Conservation (phyloP, 2,113 vertebrate species). For the Sylvilagus bachmani region DNA sequence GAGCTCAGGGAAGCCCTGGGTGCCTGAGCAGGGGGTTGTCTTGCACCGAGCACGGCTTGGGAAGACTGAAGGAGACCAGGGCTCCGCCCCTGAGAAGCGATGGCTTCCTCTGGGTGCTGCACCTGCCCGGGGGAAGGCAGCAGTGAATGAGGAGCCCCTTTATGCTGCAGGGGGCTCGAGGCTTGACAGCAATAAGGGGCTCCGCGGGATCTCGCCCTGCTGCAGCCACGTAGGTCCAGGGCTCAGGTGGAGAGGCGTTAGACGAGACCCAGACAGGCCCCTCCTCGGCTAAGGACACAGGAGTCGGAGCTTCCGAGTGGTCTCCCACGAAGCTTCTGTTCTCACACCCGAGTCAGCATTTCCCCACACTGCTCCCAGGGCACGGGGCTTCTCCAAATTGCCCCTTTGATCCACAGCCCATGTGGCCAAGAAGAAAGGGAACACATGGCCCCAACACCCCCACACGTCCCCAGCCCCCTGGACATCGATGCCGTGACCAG, state of each 20-base stretch:
- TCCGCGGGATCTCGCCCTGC: not conserved
- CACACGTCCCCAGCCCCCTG: not conserved
- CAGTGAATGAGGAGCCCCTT: not conserved
- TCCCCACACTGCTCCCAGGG: not conserved
- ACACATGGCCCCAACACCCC: fast-evolving
- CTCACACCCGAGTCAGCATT: too few relatives aligned
- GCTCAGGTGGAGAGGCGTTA: not conserved
- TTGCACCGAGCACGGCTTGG: not conserved
- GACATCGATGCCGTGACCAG: not conserved
- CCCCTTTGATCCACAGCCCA: not conserved
- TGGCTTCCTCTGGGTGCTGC: not conserved
- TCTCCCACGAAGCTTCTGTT: not conserved
- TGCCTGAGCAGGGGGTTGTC: not conserved
- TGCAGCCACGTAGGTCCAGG: not conserved
- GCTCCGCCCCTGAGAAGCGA: fast-evolving
- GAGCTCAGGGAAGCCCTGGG: not conserved
- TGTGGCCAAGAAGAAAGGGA: too few relatives aligned
- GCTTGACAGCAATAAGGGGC: not conserved
- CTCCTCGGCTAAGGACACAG: not conserved
- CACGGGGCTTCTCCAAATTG: not conserved
- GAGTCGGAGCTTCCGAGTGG: not conserved
- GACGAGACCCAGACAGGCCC: not conserved
- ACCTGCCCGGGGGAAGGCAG: fast-evolving
- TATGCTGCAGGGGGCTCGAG: not conserved
- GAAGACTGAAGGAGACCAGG: not conserved